Conservation (phyloP, 2,888 invertebrate species). For the Sinelater perroti region DNA sequence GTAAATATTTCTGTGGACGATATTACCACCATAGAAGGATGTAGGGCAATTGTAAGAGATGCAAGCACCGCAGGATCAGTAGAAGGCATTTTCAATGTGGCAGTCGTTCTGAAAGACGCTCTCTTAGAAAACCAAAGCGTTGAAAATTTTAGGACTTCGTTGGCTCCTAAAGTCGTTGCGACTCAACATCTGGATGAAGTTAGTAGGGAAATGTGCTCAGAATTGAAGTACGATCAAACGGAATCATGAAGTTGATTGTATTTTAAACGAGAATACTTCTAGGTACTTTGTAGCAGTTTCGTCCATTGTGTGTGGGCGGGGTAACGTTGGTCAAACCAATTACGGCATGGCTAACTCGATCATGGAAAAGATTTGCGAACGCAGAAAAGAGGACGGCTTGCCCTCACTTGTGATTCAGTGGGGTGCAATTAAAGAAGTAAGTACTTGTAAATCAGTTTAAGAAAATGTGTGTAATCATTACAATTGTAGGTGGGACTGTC, state of each 20-base stretch:
- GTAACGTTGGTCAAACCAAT: constrained; percentile 91
- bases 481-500: constrained; percentile 69
- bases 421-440: constrained; percentile 92
- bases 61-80: constrained; percentile 74
- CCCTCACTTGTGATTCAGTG: constrained; percentile 89
- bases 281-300: constrained; percentile 78
- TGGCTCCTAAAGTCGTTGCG: constrained; percentile 82
- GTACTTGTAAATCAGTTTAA: constrained; percentile 47
- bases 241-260: background rate
- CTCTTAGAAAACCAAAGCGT: constrained; percentile 79
- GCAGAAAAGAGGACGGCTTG: constrained; percentile 71
- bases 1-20: constrained; percentile 76
- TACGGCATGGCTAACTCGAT: constrained; percentile 91
- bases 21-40: constrained; percentile 75
- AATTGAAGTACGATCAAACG: constrained; percentile 54
- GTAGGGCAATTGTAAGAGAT: constrained; percentile 72
- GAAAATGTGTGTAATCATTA: constrained; percentile 1
- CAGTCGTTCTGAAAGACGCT: constrained; percentile 80
- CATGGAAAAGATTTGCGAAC: constrained; percentile 88
- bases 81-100: constrained; percentile 89
- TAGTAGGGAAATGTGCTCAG: constrained; percentile 67
- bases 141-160: constrained; percentile 73
- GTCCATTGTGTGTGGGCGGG: constrained; percentile 89
- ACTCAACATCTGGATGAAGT: constrained; percentile 79
- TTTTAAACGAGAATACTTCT: too few relatives aligned